Base-by-base conservation (phyloP, 2,113 vertebrate species). In the Melozone crissalis region DNA sequence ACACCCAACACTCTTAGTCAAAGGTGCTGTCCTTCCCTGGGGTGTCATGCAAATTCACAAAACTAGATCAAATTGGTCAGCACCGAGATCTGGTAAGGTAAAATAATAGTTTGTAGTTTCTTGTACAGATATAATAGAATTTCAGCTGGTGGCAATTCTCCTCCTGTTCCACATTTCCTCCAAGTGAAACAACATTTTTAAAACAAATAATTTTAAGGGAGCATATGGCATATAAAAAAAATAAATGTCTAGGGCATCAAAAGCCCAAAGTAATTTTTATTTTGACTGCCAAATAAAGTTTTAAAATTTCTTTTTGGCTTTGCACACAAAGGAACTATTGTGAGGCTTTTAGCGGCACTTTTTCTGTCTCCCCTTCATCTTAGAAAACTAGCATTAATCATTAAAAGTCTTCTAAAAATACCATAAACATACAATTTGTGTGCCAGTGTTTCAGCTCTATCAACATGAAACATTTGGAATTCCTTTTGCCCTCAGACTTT, bases 171-270 rank as follows among this genome's bases (percentile, higher is more conserved):
- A 2, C 14, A 13, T 69, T 81, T 95, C 58, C 73, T 95, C 89
- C 87, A 95, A 96, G 71, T 35, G 47, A 96, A 96, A 94, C 31
- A 95, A 68, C 15, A 79, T 81, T 89, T 90, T 87, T 44, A 63
- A 92, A 96, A 61, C 57, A 97, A 94, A 94, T 77, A n/a, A 87
- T 94, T 93, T 82, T 80, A 86, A 79, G 33, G 31, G 16, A 74
- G 2, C 71, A 83, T 83, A 80, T 90, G 82, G 51, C 41, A 83
- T 47, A 72, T 15, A n/a, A 62, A 84, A 84, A 85, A 88, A 89
- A 72, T 54, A 84, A 91, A 84, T 54, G 39, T 76, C 76, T 90
- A 66, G 31, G 49, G 43, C 52, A 84, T 58, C 73, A 86, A 90
- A 93, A 95, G 57, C 52, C n/a, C 66, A 76, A 92, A 89, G 62